Conservation (phyloP, 2,797 vertebrate species). For the Micrastur ruficollis region DNA sequence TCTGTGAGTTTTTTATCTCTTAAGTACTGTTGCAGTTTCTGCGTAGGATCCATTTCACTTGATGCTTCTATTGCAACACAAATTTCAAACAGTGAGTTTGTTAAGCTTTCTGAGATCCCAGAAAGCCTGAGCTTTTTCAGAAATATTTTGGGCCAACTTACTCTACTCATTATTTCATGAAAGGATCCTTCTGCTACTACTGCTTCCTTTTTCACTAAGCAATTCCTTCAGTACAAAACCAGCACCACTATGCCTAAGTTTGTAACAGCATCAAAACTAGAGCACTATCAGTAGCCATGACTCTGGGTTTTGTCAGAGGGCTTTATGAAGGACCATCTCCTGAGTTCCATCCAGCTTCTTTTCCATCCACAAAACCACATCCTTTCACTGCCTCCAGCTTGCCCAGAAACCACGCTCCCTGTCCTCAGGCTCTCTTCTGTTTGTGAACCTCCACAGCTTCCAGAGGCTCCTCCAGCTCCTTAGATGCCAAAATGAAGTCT, state of each 20-base stretch:
- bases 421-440: not conserved
- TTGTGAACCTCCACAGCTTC: not conserved
- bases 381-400: slow-evolving; percentile 1
- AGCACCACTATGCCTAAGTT: not conserved
- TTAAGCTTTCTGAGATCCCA: not conserved
- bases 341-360: not conserved
- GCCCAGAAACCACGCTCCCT: not conserved
- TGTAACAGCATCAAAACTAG: not conserved
- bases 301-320: not conserved
- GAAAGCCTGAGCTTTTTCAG: not conserved
- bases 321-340: not conserved
- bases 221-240: not conserved
- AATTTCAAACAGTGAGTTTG: not conserved
- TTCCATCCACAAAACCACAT: slow-evolving; percentile 25
- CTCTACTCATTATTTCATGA: not conserved
- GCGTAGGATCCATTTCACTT: not conserved
- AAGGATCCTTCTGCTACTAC: not conserved
- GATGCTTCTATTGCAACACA: not conserved
- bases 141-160: not conserved
- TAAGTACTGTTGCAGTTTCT: not conserved
- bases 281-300: not conserved
- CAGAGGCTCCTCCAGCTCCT: not conserved
- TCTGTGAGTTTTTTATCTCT: not conserved
- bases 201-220: not conserved
- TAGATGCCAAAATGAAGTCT: slow-evolving; percentile 9